Percentiles rank a stretch among this genome's conserved stretches.
Conservation (phyloP, 2,888 invertebrate species). For the Gari tellinella region DNA sequence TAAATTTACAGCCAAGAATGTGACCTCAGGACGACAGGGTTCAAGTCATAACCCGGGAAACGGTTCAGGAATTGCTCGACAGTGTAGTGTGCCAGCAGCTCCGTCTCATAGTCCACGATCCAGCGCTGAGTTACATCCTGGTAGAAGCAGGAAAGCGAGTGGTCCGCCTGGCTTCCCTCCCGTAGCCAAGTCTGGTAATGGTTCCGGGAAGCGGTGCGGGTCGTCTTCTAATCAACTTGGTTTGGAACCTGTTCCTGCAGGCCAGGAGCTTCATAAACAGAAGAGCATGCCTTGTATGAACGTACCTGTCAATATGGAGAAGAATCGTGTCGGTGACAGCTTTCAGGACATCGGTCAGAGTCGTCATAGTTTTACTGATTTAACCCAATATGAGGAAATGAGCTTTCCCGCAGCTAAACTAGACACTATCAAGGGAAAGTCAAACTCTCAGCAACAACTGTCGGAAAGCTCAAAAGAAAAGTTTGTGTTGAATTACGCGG, state of each 20-base stretch:
- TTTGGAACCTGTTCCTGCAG: conserved; percentile 20
- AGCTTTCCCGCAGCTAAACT: conserved; percentile 61
- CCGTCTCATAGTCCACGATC: conserved; percentile 27
- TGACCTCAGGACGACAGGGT: too few relatives aligned
- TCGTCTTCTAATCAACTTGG: conserved; percentile 4
- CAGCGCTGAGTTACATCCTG: conserved; percentile 23
- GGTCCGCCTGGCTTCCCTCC: conserved; percentile 33
- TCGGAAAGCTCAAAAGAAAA: conserved; percentile 24
- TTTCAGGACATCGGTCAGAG: conserved; percentile 38
- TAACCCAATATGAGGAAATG: conserved; percentile 73
- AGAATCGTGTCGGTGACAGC: conserved; percentile 1
- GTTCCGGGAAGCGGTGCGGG: conserved; percentile 10
- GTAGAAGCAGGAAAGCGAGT: conserved; percentile 46
- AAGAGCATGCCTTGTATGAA: conserved; percentile 62
- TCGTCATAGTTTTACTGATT: conserved; percentile 74
- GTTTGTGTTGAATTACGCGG: conserved; percentile 84
- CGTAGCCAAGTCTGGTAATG: conserved; percentile 19
- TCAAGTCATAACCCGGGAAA: too few relatives aligned
- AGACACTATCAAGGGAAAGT: conserved; percentile 27
- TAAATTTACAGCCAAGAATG: neutral
- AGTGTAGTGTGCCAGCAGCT: conserved; percentile 39
- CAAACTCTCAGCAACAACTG: conserved; percentile 55
- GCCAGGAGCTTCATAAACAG: conserved; percentile 64
- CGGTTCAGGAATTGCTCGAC: conserved; percentile 12
- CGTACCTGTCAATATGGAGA: conserved; percentile 33